Conservation (phyloP, 2,888 invertebrate genomes). For the Polymixis flavicincta region DNA sequence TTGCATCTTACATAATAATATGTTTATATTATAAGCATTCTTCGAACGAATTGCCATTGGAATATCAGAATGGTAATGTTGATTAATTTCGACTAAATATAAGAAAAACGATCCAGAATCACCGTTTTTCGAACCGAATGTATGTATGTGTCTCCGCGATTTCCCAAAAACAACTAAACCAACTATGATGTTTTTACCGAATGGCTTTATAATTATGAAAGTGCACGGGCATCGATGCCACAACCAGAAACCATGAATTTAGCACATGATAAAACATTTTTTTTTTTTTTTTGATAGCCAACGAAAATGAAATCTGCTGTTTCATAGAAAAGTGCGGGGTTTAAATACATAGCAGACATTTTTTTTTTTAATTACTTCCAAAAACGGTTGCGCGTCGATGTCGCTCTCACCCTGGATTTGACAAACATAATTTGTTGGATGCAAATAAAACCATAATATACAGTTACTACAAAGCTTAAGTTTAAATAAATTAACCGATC, state of each 20-base stretch:
- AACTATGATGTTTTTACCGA: not conserved
- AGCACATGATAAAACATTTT: too few relatives aligned
- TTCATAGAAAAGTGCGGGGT: too few relatives aligned
- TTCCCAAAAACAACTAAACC: not conserved
- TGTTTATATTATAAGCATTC: not conserved
- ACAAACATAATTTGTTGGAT: constrained; percentile 12
- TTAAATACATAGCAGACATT: too few relatives aligned
- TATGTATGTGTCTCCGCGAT: too few relatives aligned
- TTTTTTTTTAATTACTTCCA: too few relatives aligned
- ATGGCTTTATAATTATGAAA: not conserved
- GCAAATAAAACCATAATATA: constrained; percentile 33
- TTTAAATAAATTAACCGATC: constrained; percentile 59
- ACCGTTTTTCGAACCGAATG: not conserved
- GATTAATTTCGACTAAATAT: too few relatives aligned
- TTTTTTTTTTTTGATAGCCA: too few relatives aligned
- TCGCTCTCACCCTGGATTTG: too few relatives aligned
- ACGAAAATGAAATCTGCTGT: too few relatives aligned
- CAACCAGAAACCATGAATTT: too few relatives aligned
- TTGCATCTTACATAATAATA: constrained; percentile 20
- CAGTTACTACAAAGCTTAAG: constrained; percentile 50
- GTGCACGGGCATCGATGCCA: too few relatives aligned
- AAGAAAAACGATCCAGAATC: not conserved
- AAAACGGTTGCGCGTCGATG: too few relatives aligned
- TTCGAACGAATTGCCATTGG: not conserved
- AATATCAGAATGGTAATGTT: not conserved